phyloP scores from a whole-genome alignment of 2,113 vertebrate species.

The Pelodiscus sinensis region DNA sequence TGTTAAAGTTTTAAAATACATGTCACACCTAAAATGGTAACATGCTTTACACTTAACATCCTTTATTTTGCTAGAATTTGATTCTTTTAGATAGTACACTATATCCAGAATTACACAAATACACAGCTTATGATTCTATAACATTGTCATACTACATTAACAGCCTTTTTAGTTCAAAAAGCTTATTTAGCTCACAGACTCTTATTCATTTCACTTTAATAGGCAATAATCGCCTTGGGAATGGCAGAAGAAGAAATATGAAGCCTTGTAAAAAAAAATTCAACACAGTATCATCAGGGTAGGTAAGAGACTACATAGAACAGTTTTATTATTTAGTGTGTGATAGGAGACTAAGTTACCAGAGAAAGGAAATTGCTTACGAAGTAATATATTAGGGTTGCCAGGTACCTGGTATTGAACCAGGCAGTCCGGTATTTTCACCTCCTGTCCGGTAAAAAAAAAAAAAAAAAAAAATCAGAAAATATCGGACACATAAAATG shows the following conservation, averaged over 20 bases:
- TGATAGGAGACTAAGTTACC: neutral
- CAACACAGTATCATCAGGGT: neutral
- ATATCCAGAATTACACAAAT: neutral
- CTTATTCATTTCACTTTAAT: neutral
- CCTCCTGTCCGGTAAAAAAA: no score
- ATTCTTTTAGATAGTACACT: neutral
- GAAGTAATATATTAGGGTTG: neutral
- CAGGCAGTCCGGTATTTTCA: no score
- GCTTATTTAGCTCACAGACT: neutral
- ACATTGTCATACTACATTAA: neutral
- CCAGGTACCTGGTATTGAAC: no score
- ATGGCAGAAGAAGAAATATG: neutral
- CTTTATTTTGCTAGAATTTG: neutral
- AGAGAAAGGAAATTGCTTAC: neutral
- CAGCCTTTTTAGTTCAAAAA: neutral
- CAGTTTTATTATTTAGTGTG: neutral
- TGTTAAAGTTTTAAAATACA: neutral
- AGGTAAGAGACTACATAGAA: neutral
- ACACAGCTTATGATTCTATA: neutral
- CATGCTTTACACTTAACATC: neutral
- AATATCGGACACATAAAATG: no score
- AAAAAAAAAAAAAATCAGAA: no score
- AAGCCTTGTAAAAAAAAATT: neutral
- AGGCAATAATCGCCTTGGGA: neutral
- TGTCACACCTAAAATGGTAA: neutral